phyloP scores from a whole-genome alignment of 2,797 vertebrate species.

The Chelidonichthys spinosus region DNA sequence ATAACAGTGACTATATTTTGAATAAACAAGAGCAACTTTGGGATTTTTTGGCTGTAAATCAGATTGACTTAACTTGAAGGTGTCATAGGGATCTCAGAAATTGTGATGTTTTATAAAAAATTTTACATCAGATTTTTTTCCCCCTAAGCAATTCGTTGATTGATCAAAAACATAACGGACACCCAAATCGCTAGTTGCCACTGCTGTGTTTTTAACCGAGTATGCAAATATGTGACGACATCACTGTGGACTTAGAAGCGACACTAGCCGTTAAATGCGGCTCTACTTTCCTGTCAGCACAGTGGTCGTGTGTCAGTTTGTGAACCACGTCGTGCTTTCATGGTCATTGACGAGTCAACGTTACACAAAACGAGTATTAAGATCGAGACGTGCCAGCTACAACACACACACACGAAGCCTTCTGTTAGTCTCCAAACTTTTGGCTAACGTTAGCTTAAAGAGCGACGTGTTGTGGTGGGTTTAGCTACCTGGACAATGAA shows the following conservation, averaged over 20 bases:
- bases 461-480: background rate
- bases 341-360: background rate
- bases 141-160: background rate
- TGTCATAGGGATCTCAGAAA: background rate
- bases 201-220: background rate
- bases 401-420: background rate
- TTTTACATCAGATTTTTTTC: background rate
- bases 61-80: background rate
- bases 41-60: no score
- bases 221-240: background rate
- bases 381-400: background rate
- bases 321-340: background rate
- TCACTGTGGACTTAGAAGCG: no score
- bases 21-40: no score
- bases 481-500: conserved; percentile 84
- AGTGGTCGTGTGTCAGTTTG: background rate
- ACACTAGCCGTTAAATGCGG: background rate
- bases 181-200: no score
- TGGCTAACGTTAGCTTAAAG: background rate
- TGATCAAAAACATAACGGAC: background rate
- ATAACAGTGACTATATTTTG: background rate
- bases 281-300: background rate
- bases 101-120: background rate
- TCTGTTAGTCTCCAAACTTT: conserved; percentile 33
- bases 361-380: fast-evolving